phyloP scores from a whole-genome alignment of 2,888 invertebrate genomes.

The Sinopyrophorus schimmeli region DNA sequence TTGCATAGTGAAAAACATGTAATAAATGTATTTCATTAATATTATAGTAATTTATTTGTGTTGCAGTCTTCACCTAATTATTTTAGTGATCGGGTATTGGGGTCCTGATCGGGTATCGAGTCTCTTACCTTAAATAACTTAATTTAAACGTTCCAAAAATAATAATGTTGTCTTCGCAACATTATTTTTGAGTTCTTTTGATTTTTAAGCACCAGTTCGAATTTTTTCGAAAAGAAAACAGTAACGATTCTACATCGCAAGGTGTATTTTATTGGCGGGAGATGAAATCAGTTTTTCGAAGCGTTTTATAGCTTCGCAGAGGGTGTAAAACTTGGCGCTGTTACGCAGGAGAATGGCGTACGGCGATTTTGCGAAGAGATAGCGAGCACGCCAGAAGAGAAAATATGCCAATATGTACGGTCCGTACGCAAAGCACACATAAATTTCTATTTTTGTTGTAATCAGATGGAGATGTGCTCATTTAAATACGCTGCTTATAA shows the following conservation, averaged over 20 bases:
- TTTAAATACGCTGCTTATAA: slow-evolving; percentile 20
- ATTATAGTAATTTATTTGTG: no score
- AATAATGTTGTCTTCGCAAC: no score
- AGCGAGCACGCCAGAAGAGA: slow-evolving; percentile 14
- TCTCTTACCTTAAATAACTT: no score
- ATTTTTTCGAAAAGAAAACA: background rate
- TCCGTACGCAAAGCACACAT: slow-evolving; percentile 16
- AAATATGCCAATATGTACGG: slow-evolving; percentile 22
- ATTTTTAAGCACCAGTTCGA: background rate
- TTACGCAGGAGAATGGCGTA: slow-evolving; percentile 7
- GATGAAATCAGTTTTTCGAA: slow-evolving; percentile 5
- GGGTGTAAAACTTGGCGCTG: slow-evolving; percentile 16
- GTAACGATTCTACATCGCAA: slow-evolving; percentile 5
- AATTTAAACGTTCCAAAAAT: no score
- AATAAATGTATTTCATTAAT: no score
- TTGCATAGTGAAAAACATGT: no score
- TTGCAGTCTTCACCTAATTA: no score
- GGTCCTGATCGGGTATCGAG: no score
- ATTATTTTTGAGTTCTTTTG: no score
- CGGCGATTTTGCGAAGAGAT: slow-evolving; percentile 21
- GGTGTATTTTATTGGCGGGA: slow-evolving; percentile 11
- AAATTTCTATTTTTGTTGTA: slow-evolving; percentile 25
- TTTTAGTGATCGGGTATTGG: no score
- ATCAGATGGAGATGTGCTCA: slow-evolving; percentile 26
- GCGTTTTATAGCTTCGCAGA: slow-evolving; percentile 16